Conservation (phyloP, 2,888 invertebrate genomes). For the Chymomyza amoena region DNA sequence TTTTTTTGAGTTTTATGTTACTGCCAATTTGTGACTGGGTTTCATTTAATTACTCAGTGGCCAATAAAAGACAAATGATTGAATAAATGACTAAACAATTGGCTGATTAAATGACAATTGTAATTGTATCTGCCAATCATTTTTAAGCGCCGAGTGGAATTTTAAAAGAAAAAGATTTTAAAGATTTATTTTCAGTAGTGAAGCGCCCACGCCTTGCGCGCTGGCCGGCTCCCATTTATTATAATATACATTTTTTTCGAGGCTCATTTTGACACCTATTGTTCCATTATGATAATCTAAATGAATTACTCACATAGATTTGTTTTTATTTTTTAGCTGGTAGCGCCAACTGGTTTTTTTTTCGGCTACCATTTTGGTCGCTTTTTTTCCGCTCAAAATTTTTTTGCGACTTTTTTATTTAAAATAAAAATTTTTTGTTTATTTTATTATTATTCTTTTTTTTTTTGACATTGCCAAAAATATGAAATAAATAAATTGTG, state of each 20-base stretch:
- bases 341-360: constrained; percentile 25
- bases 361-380: constrained; percentile 25
- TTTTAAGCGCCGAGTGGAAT: constrained; percentile 9
- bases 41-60: background rate
- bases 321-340: constrained; percentile 20
- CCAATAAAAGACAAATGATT: background rate
- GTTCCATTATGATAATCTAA: constrained; percentile 36
- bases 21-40: background rate
- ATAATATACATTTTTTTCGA: too few relatives aligned
- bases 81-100: constrained; percentile 9
- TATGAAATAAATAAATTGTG: background rate
- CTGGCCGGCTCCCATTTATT: constrained; percentile 17
- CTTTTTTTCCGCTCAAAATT: constrained; percentile 17
- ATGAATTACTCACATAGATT: constrained; percentile 17
- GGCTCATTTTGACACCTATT: constrained; percentile 32
- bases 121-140: background rate
- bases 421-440: background rate
- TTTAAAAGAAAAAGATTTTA: background rate
- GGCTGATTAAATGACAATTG: constrained; percentile 49
- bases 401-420: constrained; percentile 22
- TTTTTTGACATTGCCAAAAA: constrained; percentile 21
- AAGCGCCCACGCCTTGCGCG: constrained; percentile 38
- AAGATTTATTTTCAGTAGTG: constrained; percentile 9
- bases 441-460: constrained; percentile 2
- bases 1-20: background rate